These are phyloP conservation scores for Sinella curviseta DNA, from an alignment of 1,140 invertebrate genomes.

Conservation along the genomic window DNA sequence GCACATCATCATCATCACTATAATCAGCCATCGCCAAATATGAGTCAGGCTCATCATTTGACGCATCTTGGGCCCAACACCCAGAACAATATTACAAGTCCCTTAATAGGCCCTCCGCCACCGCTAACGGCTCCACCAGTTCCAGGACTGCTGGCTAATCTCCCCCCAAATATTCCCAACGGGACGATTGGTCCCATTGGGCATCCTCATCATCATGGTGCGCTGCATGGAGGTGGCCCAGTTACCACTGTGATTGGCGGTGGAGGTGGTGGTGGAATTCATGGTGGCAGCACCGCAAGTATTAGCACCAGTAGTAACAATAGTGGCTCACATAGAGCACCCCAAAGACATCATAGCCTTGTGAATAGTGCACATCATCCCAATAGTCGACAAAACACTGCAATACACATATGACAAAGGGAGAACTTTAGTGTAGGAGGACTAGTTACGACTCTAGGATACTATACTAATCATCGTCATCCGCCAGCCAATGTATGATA, in stretches of 20 bases:
- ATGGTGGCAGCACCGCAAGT: neutral
- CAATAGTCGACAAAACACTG: slow-evolving; percentile 46
- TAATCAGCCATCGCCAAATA: slow-evolving; percentile 13
- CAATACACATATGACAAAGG: slow-evolving; percentile 47
- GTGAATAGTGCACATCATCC: slow-evolving; percentile 46
- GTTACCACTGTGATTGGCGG: slow-evolving; percentile 19
- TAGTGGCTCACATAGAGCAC: slow-evolving; percentile 22
- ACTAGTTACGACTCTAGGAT: slow-evolving; percentile 4
- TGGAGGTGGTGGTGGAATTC: neutral
- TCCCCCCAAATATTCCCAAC: slow-evolving; percentile 29
- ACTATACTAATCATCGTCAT: slow-evolving; percentile 4
- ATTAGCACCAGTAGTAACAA: slow-evolving; percentile 13
- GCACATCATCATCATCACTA: neutral
- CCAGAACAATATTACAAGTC: slow-evolving; percentile 6
- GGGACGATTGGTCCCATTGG: neutral
- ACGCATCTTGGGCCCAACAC: neutral
- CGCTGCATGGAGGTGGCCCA: neutral
- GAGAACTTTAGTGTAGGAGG: slow-evolving; percentile 35
- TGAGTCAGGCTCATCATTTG: slow-evolving; percentile 12
- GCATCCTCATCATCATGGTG: neutral
- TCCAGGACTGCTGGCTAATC: neutral
- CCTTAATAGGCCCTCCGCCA: neutral
- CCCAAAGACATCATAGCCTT: slow-evolving; percentile 35
- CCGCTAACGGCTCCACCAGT: neutral
- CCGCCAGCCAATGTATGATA: slow-evolving; percentile 9